These are phyloP conservation scores for Okapia johnstoni DNA, from an alignment of 2,113 vertebrate genomes.

Conservation along the genomic window DNA sequence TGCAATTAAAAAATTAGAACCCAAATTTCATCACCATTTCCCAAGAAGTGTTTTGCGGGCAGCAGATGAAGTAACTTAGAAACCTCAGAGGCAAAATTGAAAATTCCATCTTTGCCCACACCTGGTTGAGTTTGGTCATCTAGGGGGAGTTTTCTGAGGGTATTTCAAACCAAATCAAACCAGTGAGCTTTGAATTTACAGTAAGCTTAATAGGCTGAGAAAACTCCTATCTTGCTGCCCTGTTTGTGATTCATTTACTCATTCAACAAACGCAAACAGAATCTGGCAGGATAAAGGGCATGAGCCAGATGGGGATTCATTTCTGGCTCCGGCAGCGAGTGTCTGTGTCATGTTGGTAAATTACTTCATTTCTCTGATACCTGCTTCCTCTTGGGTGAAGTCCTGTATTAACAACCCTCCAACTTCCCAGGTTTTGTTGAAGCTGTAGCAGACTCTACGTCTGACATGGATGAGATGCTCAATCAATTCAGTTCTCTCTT, in stretches of 20 bases:
- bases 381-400: background rate
- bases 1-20: background rate
- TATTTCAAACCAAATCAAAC: background rate
- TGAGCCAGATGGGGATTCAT: background rate
- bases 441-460: background rate
- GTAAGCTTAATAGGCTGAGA: background rate
- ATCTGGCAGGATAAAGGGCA: background rate
- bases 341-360: background rate
- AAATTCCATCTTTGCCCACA: background rate
- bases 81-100: background rate
- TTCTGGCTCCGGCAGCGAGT: background rate
- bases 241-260: background rate
- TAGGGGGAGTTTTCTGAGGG: background rate
- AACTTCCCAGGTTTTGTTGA: background rate
- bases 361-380: background rate
- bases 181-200: background rate
- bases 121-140: background rate
- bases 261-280: background rate
- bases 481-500: background rate
- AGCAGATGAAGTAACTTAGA: background rate
- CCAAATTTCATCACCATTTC: background rate
- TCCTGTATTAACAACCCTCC: background rate
- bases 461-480: background rate
- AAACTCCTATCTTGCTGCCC: background rate
- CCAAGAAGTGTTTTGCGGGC: background rate